Base-by-base conservation (phyloP, 23 tunicate species). In the Styela clava region DNA sequence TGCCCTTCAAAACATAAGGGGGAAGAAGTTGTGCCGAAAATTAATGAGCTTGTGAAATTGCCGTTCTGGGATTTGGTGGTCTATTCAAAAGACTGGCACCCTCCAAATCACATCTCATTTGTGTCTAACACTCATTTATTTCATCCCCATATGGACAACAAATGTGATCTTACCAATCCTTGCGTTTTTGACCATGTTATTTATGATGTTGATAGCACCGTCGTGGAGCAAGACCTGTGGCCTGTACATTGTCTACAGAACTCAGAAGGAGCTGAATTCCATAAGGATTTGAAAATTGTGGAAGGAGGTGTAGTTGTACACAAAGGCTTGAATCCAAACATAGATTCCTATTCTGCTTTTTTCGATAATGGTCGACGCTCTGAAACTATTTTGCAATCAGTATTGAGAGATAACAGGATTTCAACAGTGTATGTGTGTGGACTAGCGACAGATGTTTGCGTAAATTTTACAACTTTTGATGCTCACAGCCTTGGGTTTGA, bases 1-100 rank as follows among this genome's bases (percentile, higher is more conserved):
- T 93, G 98, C 68, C 98, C 98, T 61, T 91, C 98, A 27, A 87
- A 93, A 63, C 88, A 93, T 69, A 93, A 93, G 87, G 98, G 98
- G 21, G 79, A 33, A 33, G 87, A 87, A 79, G 82, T 87, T 21
- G 78, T 93, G 5, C 82, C 83, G 24, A 65, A 67, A 7, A 88
- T 93, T 35, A 93, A 93, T 61, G 9, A 84, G 33, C 24, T 93
- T 31, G 20, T 70, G 2, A 33, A 73, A 2, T 22, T 69, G 18
- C 61, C 69, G 30, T 64, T 30, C 9, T 93, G 93, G 93, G 98
- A 88, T 35, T 61, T 81, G 56, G 79, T 93, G 35, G 98, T 84
- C 20, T 93, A 83, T 68, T 84, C 89, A 26, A 61, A 34, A 26
- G 98, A 93, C 64, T 93, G 98, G 98, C 98, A 93, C 52, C 98